Percentiles rank a stretch among this genome's conserved stretches.
phyloP scores from a whole-genome alignment of 1,140 invertebrate genomes.

The Scaptomyza graminum region DNA sequence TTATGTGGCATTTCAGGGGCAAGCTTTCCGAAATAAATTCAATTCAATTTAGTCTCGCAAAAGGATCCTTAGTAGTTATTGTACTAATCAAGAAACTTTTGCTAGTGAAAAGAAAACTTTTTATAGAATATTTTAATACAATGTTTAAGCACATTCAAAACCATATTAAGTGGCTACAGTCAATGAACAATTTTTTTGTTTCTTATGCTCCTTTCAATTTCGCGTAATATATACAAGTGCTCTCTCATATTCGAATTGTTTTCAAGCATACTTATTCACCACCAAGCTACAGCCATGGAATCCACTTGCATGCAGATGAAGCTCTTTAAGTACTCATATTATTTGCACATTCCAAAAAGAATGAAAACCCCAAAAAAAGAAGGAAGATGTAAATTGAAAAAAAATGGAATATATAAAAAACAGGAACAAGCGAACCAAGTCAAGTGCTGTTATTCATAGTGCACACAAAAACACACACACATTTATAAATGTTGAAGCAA shows the following conservation, averaged over 20 bases:
- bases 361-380: conserved; percentile 38
- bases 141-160: background rate
- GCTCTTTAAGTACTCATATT: conserved; percentile 71
- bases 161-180: background rate
- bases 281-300: conserved; percentile 1
- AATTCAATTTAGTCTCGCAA: too few species aligned
- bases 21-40: too few species aligned
- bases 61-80: too few species aligned
- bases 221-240: background rate
- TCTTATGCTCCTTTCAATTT: background rate
- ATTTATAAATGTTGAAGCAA: conserved; percentile 38
- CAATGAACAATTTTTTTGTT: background rate
- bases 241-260: conserved; percentile 10
- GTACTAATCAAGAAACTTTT: too few species aligned
- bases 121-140: too few species aligned
- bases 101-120: too few species aligned
- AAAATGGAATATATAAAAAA: conserved; percentile 17
- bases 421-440: conserved; percentile 62
- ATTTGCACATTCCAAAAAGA: conserved; percentile 61
- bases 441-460: conserved; percentile 77
- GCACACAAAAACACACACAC: conserved; percentile 42
- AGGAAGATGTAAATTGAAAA: conserved; percentile 27
- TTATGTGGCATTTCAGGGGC: too few species aligned
- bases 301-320: conserved; percentile 42
- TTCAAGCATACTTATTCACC: conserved; percentile 19